Evolutionary conservation across 2,797 vertebrate species (phyloP).

Genomic region (Paratrypauchen microcephalus): DNA sequence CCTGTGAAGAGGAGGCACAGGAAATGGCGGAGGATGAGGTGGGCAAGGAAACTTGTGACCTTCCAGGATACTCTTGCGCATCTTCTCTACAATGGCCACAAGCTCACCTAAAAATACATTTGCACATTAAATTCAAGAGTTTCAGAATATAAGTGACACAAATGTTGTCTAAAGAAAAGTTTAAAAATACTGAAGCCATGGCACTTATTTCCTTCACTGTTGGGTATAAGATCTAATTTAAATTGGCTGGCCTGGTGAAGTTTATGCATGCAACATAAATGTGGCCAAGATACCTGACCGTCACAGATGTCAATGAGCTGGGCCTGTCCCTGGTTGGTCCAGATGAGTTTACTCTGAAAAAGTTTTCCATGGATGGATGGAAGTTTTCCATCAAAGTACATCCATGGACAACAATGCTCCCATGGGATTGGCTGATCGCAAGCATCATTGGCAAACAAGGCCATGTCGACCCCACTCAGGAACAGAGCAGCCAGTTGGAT

Average conservation of each 20-base stretch:
- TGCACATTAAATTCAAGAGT: neutral
- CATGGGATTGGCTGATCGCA: conserved; percentile 94
- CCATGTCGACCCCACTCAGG: conserved; percentile 97
- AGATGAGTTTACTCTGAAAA: conserved; percentile 92
- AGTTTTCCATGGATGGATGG: conserved; percentile 96
- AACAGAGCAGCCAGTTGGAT: conserved; percentile 93
- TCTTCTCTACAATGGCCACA: conserved; percentile 92
- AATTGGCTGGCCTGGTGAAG: neutral
- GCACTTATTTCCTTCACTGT: neutral
- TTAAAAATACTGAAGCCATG: neutral
- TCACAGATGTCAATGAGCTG: conserved; percentile 98
- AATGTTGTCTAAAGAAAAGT: neutral
- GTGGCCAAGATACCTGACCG: conserved; percentile 86
- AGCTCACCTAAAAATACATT: conserved; percentile 79
- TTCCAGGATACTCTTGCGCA: conserved; percentile 95
- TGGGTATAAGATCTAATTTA: neutral
- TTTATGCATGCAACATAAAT: conserved; percentile 1
- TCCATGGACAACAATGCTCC: conserved; percentile 98
- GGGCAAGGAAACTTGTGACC: conserved; percentile 90
- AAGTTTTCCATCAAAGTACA: conserved; percentile 97
- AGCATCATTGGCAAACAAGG: conserved; percentile 90
- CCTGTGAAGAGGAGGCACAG: conserved; percentile 80
- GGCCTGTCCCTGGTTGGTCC: conserved; percentile 89
- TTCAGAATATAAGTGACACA: neutral
- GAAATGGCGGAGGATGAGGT: conserved; percentile 85